These are phyloP conservation scores for Nemurella pictetii DNA, from an alignment of 2,888 invertebrate species.

Conservation along the genomic window DNA sequence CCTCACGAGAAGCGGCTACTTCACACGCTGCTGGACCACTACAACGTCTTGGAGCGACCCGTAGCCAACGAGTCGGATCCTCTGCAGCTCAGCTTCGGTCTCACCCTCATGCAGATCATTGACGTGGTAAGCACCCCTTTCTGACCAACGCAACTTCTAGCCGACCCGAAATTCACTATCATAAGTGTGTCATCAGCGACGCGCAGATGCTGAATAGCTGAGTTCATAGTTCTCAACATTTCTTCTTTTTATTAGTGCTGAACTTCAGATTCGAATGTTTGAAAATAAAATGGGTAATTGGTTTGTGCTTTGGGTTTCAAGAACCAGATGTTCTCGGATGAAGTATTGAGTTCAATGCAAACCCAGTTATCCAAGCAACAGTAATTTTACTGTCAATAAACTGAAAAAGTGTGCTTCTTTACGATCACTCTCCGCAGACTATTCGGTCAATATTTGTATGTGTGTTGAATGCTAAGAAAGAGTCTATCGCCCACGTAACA, in stretches of 20 bases:
- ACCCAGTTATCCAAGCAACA: not conserved
- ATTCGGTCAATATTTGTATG: no score
- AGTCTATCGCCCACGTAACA: not conserved
- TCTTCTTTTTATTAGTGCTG: no score
- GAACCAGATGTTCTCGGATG: no score
- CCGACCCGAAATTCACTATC: not conserved
- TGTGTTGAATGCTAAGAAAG: not conserved
- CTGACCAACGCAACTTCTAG: not conserved
- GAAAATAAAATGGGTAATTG: no score
- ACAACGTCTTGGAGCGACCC: slow-evolving; percentile 93
- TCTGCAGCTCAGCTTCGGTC: slow-evolving; percentile 91
- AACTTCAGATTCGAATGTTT: no score
- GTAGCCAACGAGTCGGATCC: slow-evolving; percentile 96
- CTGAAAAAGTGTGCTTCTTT: no score
- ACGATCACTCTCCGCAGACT: no score
- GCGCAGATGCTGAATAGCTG: not conserved
- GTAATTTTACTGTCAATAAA: no score
- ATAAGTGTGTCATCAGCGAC: not conserved
- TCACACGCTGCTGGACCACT: slow-evolving; percentile 87
- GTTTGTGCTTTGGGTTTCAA: no score
- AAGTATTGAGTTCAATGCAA: not conserved
- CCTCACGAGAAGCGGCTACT: slow-evolving; percentile 90
- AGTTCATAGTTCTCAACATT: not conserved
- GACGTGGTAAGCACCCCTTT: slow-evolving; percentile 78
- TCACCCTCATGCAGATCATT: slow-evolving; percentile 97